Conservation (phyloP, 1,140 invertebrate species). For the Leucophenga varia region DNA sequence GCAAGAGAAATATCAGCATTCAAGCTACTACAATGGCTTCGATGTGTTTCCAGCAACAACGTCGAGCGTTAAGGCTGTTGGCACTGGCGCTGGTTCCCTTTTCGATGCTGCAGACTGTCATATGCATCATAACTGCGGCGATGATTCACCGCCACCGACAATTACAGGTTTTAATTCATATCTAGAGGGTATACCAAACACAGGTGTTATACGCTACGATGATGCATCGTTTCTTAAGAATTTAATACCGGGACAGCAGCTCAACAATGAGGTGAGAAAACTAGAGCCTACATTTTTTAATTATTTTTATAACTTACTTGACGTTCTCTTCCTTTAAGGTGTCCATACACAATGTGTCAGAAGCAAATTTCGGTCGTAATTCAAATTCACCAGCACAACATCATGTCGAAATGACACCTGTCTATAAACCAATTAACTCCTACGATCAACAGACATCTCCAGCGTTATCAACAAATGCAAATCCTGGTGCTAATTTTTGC, state of each 20-base stretch:
- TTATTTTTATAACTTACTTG: neutral
- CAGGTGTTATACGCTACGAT: conserved; percentile 52
- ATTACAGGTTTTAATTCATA: conserved; percentile 54
- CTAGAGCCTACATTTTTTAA: neutral
- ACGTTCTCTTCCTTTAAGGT: conserved; percentile 34
- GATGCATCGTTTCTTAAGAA: conserved; percentile 60
- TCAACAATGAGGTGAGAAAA: conserved; percentile 59
- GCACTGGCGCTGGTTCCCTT: conserved; percentile 7
- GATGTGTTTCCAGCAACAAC: conserved; percentile 32
- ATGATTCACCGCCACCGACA: conserved; percentile 53
- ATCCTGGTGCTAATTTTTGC: conserved; percentile 29
- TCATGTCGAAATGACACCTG: conserved; percentile 55
- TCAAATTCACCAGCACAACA: conserved; percentile 55
- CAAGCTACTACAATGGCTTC: conserved; percentile 50
- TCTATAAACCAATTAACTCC: conserved; percentile 33
- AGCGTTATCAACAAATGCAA: conserved; percentile 19
- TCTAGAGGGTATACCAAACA: conserved; percentile 50
- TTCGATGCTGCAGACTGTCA: conserved; percentile 24
- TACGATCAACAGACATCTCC: conserved; percentile 24
- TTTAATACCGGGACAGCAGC: conserved; percentile 59
- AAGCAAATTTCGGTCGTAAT: conserved; percentile 59
- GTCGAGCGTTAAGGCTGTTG: conserved; percentile 1
- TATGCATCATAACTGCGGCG: conserved; percentile 47
- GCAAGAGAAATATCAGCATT: conserved; percentile 52
- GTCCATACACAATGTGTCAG: conserved; percentile 62